phyloP scores from a whole-genome alignment of 2,113 vertebrate species.

The Pao palembangensis region DNA sequence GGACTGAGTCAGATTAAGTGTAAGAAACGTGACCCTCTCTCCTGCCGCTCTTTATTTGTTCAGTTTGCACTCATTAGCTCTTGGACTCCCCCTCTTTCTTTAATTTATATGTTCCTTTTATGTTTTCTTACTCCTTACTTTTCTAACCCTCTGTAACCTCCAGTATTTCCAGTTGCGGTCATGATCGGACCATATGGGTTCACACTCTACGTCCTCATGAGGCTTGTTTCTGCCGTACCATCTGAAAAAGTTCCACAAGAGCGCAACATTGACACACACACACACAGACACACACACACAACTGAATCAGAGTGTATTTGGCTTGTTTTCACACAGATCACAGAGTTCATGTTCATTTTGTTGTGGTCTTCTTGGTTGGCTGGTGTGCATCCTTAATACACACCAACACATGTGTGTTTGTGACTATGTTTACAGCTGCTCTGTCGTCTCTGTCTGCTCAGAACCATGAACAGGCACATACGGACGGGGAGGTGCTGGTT shows the following conservation, averaged over 20 bases:
- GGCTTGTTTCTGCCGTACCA: background rate
- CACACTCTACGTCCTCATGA: conserved; percentile 16
- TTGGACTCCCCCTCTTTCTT: conserved; percentile 11
- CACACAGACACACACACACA: conserved; percentile 15
- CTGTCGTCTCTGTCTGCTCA: conserved; percentile 13
- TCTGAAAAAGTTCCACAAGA: conserved; percentile 35
- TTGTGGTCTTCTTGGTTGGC: conserved; percentile 53
- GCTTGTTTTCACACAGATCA: conserved; percentile 57
- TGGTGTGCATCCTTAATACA: conserved; percentile 38
- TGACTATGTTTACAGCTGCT: conserved; percentile 43
- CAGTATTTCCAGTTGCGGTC: conserved; percentile 61
- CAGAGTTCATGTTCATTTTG: conserved; percentile 49
- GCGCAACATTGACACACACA: conserved; percentile 17
- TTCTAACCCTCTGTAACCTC: conserved; percentile 23
- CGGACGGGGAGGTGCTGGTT: conserved; percentile 3
- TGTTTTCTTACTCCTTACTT: conserved; percentile 16
- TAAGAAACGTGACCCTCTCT: conserved; percentile 30
- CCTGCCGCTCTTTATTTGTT: conserved; percentile 30
- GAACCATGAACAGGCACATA: conserved; percentile 16
- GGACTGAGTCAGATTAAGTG: conserved; percentile 23
- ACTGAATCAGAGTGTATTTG: conserved; percentile 35
- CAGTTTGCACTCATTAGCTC: conserved; percentile 34
- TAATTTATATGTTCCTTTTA: background rate
- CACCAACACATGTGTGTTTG: conserved; percentile 20
- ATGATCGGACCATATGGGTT: conserved; percentile 59